Evolutionary conservation across 2,797 vertebrate genomes (phyloP), one percentile per base, ranked within the genome.

Genomic region (Dendrocincla tyrannina): DNA sequence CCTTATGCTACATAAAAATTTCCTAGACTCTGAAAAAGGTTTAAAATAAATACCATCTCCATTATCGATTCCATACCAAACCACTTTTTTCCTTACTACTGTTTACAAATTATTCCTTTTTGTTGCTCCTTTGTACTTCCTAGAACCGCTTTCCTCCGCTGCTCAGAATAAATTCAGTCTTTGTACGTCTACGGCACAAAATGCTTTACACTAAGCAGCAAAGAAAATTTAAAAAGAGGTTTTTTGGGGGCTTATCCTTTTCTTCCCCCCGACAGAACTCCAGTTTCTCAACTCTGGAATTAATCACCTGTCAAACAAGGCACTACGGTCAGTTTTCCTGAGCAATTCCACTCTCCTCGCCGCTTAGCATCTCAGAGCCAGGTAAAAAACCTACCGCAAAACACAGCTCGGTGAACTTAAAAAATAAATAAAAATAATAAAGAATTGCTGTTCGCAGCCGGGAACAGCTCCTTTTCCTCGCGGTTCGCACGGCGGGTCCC

Each of bases 271-370:
- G 4, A 10, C 0, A n/a, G 33, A 81, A 86, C 77, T 85, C 62
- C 35, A 33, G 37, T 35, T 69, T 69, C 88, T 75, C 73, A 86
- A 90, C 76, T 90, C 69, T 12, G 27, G 83, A 78, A 90, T 77
- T 56, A 91, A 93, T 85, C 75, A 93, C 88, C 92, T 92, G 88
- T 93, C 95, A 95, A 95, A 79, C 41, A 62, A 62, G 52, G 44
- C 62, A 47, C 85, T 28, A 13, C 0, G 46, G 49, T 78, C 35
- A 55, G 67, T 37, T 75, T 70, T 92, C 28, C 73, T 30, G 30
- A 79, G 37, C 66, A 59, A 69, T 60, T 44, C 66, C 73, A 28
- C 56, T 66, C 86, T 69, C 41, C 37, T 70, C 7, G 0, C 33
- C 60, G 41, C 42, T 42, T 4, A 25, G 25, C 70, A 89, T 47